Evolutionary conservation across 1,140 invertebrate genomes (phyloP), one percentile per base, ranked within the genome.

Genomic region (Drosophila ohnishii): DNA sequence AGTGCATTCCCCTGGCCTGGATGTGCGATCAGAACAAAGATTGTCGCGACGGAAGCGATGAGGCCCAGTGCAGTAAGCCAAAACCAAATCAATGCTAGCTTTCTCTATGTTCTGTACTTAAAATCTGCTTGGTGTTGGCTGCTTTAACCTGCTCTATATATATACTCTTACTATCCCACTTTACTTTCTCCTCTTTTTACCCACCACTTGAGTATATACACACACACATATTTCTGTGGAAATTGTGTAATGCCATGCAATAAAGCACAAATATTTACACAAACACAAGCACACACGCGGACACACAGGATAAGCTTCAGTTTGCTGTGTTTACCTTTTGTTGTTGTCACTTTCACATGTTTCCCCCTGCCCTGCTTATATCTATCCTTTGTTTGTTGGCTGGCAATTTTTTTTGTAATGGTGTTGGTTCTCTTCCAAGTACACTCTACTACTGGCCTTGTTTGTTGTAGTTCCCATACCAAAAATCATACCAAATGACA

Each of bases 1-100:
- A 97, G 92, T 98, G 97, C 91, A 96, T 98, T 69, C 96, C 97
- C 45, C 93, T 97, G 73, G 95, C 95, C 32, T 98, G 97, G 97
- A 96, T 97, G 94, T 98, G 97, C 91, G 97, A 98, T 92, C 95
- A 95, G 90, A 95, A 95, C 90, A 91, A 93, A 32, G 97, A 98
- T 93, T 98, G 97, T 93, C 94, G 94, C 42, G 97, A 98, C 92
- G 96, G 95, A 75, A 97, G 96, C 75, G 97, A 98, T 92, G 97
- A 97, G 90, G 94, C 95, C 92, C 94, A 94, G 92, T 97, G 97
- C 94, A 97, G 97, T 97, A 97, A 97, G 96, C 62, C 45, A 55
- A 40, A 50, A 65, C 42, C 30, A 37, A 75, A 67, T 71, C 48
- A 47, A 42, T 63, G 35, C 22, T 72, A 51, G 39, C 59, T 35